Percentiles rank a stretch among this genome's conserved stretches.
These are phyloP conservation scores for Ceratina japonica DNA, from an alignment of 1,140 invertebrate species.

Conservation along the genomic window DNA sequence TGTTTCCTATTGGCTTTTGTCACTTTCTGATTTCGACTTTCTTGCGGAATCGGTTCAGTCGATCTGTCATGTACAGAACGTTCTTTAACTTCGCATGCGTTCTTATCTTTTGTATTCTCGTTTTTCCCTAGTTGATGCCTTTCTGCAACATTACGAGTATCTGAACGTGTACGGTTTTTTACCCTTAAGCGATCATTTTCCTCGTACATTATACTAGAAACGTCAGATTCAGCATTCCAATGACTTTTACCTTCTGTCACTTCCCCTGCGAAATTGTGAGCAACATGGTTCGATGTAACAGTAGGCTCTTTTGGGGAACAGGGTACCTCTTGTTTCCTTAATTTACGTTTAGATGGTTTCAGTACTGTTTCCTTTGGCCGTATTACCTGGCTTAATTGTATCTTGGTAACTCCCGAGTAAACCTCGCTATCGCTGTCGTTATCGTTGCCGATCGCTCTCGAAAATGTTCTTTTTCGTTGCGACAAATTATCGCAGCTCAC, in stretches of 20 bases:
- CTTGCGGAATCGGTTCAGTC: background rate
- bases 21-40: background rate
- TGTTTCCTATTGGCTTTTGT: background rate
- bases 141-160: background rate
- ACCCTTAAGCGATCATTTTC: background rate
- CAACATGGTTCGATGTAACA: background rate
- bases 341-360: slow-evolving; percentile 26
- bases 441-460: background rate
- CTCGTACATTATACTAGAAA: slow-evolving; percentile 60
- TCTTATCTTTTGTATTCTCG: background rate
- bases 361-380: background rate
- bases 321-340: slow-evolving; percentile 1
- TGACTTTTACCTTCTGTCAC: background rate
- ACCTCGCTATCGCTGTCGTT: slow-evolving; percentile 58
- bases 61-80: background rate
- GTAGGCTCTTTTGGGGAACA: background rate
- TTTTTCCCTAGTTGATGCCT: background rate
- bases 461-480: slow-evolving; percentile 21
- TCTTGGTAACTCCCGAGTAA: slow-evolving; percentile 58
- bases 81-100: background rate
- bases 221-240: background rate
- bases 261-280: background rate
- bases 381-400: slow-evolving; percentile 51
- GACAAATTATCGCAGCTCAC: background rate
- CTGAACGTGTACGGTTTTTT: no score